Base-by-base conservation (phyloP, 2,888 invertebrate genomes). In the Campoletis raptor region DNA sequence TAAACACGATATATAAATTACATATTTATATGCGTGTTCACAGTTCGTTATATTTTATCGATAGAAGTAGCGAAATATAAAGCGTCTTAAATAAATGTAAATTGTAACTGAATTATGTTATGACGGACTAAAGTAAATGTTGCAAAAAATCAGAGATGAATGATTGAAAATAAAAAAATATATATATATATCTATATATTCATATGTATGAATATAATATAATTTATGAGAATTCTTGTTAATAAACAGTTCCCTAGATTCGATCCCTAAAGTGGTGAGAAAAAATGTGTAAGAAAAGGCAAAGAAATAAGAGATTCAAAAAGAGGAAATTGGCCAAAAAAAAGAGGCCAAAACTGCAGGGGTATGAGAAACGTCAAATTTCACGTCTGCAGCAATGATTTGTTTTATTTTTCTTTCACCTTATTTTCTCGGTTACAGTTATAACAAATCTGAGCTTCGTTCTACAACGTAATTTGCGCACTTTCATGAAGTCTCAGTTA, bases 391-490 rank as follows among this genome's bases (percentile, higher is more conserved):
- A 81, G 74, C 70, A 67, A 85, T 36, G 36, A 42, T 79, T 79
- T 70, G 15, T 69, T 69, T 79, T 69, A 70, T 76, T 64, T 83
- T 79, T 81, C 69, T 83, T 80, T 80, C 79, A 79, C 69, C 52
- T 81, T 87, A 73, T 81, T 79, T 66, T 54, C 67, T 88, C 74
- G 79, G 69, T 85, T 69, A 88, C 87, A 85, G 81, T 77, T 84
- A 82, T 87, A 80, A 87, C 87, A 83, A 87, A 81, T 82, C 78
- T 85, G 79, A 81, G 70, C 84, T 81, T 83, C 73, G 81, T 76
- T 82, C 81, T 85, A 88, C 85, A 83, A 80, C 52, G 76, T 73
- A 69, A 69, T 84, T 88, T 57, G 78, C 85, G 87, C 81, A 78
- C 86, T 81, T 86, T 45, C 72, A 21, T 74, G 81, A 66, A 64